Evolutionary conservation across 2,113 vertebrate genomes (phyloP), one percentile per base, ranked within the genome.

Genomic region (Xyliphius kryptos): DNA sequence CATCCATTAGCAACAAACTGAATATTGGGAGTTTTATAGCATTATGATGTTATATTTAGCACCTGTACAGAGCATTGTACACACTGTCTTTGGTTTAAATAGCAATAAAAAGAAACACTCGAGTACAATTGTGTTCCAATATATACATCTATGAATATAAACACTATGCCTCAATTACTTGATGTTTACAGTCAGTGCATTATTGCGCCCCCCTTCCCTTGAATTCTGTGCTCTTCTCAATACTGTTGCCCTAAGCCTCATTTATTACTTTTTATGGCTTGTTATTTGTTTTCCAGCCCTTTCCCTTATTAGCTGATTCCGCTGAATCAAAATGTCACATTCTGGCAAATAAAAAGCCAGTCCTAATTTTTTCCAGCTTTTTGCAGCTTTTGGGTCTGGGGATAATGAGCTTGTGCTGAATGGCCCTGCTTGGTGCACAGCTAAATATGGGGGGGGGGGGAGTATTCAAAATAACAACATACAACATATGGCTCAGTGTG

Each of bases 331-430:
- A 63, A 76, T 74, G 71, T 74, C 68, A 74, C 37, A 50, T 66
- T 47, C 26, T 61, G 61, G 69, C 67, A 68, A 70, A 70, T 50
- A 68, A 68, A 70, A 59, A 49, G 21, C n/a, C 26, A 56, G 47
- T 60, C 67, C 56, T 73, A 69, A 57, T 74, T 63, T 62, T 52
- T 37, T 44, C 37, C 49, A 16, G 49, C 56, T 79, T 79, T 74
- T 77, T 78, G 81, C 80, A 75, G n/a, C 15, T 1, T 17, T 76
- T 82, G 76, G 79, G 79, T 86, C 75, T 77, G 62, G 73, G 64
- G n/a, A 80, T 87, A 88, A 88, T 84, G 85, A 86, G 84, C 78
- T 38, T 44, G 71, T 68, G 71, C 70, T 41, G 74, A 77, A 56
- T 74, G 73, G 82, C 81, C 77, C 81, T 70, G 76, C 70, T 81